These are phyloP conservation scores for Anoplopoma fimbria DNA, from an alignment of 2,113 vertebrate species.

Conservation along the genomic window DNA sequence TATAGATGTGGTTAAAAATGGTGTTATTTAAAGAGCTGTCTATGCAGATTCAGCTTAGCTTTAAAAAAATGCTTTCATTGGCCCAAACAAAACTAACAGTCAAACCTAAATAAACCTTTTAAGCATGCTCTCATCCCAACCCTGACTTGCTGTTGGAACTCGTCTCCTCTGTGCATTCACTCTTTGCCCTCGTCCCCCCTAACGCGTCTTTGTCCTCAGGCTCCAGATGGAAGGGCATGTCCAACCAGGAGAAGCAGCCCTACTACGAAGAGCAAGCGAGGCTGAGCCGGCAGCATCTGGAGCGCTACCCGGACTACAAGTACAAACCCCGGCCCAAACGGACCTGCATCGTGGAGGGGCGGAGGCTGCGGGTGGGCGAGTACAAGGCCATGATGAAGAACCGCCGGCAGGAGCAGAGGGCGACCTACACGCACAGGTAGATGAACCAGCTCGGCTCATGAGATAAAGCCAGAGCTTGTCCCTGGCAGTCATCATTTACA, in stretches of 20 bases:
- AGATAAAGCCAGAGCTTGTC: conserved; percentile 6
- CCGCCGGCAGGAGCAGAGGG: conserved; percentile 92
- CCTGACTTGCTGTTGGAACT: background rate
- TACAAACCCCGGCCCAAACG: conserved; percentile 97
- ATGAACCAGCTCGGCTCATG: background rate
- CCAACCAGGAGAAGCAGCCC: conserved; percentile 98
- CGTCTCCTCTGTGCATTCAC: background rate
- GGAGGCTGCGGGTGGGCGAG: conserved; percentile 95
- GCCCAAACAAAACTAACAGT: too few species aligned
- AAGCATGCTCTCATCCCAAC: background rate
- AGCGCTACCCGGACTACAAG: conserved; percentile 98
- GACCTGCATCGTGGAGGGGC: conserved; percentile 97
- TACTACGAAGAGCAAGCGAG: conserved; percentile 98
- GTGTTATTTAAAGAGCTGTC: background rate
- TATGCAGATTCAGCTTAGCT: background rate
- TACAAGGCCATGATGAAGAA: conserved; percentile 99
- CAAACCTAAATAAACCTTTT: background rate
- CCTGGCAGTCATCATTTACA: conserved; percentile 7
- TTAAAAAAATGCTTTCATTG: background rate
- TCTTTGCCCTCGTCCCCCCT: background rate
- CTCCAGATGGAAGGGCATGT: conserved; percentile 97
- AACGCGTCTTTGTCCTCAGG: conserved; percentile 76
- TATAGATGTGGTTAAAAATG: background rate
- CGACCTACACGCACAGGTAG: conserved; percentile 89
- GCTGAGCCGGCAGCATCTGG: conserved; percentile 96